Percentiles rank a stretch among this genome's conserved stretches.
phyloP scores from a whole-genome alignment of 2,797 vertebrate genomes.

The Sebastes reedi region DNA sequence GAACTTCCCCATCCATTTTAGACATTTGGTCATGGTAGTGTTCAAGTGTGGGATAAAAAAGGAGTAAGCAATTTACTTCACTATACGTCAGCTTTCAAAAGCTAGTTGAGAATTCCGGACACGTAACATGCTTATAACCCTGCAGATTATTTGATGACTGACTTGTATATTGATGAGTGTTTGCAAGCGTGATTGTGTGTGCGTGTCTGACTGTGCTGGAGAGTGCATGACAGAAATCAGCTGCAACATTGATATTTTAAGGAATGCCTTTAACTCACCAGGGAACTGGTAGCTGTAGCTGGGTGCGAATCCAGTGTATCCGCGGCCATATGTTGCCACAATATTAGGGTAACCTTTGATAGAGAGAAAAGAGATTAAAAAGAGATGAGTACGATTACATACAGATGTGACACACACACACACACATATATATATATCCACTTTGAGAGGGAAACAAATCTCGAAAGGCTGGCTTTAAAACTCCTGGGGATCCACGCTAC shows the following conservation, averaged over 20 bases:
- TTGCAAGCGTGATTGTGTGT: constrained; percentile 13
- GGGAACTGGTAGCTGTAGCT: constrained; percentile 99
- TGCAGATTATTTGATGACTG: constrained; percentile 71
- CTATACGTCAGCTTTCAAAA: constrained; percentile 67
- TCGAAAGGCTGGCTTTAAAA: constrained; percentile 3
- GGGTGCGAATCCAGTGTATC: constrained; percentile 98
- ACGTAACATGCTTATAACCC: constrained; percentile 62
- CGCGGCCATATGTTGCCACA: constrained; percentile 96
- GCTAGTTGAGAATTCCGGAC: constrained; percentile 57
- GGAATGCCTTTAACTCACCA: constrained; percentile 85
- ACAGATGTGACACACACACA: background rate
- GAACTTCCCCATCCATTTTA: constrained; percentile 62
- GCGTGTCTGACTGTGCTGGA: constrained; percentile 32
- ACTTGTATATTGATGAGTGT: constrained; percentile 57
- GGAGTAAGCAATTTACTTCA: constrained; percentile 70
- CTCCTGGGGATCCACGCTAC: background rate
- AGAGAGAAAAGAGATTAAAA: constrained; percentile 26
- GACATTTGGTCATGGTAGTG: constrained; percentile 73
- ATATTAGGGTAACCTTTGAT: constrained; percentile 97
- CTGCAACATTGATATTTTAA: constrained; percentile 47
- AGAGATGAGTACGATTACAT: background rate
- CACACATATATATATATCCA: background rate
- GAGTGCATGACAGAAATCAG: constrained; percentile 44
- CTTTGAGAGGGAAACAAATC: background rate
- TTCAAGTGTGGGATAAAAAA: constrained; percentile 63